These are phyloP conservation scores for Stratiolaelaps scimitus DNA, from an alignment of 1,140 invertebrate genomes.

Conservation along the genomic window DNA sequence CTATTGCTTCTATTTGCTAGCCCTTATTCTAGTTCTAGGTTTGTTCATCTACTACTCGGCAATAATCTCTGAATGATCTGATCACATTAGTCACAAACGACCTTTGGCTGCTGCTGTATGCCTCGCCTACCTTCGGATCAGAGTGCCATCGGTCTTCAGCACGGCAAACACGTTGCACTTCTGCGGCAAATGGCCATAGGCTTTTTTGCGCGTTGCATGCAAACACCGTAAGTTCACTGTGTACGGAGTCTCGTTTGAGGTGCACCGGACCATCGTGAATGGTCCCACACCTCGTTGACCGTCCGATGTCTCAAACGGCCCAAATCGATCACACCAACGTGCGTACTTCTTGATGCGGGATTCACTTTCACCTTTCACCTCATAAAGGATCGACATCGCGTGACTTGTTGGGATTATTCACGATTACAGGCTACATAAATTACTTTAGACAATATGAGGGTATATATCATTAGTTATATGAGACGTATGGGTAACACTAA, in stretches of 20 bases:
- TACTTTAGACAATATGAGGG: no score
- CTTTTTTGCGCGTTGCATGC: neutral
- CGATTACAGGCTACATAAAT: no score
- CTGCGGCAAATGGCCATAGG: neutral
- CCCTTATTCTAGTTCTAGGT: no score
- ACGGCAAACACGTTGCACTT: neutral
- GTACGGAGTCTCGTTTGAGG: constrained; percentile 2
- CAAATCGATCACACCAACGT: neutral
- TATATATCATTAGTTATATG: no score
- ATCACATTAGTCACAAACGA: no score
- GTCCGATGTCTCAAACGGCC: neutral
- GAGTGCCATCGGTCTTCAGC: neutral
- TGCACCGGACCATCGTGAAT: neutral
- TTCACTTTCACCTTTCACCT: neutral
- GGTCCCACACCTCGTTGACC: neutral
- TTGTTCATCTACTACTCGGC: no score
- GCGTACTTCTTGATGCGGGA: neutral
- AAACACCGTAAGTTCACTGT: neutral
- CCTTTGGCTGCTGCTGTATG: no score
- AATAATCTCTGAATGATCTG: no score
- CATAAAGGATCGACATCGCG: neutral
- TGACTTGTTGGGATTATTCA: no score
- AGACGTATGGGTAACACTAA: no score
- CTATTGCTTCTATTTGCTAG: no score
- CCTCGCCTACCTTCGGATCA: neutral